Evolutionary conservation across 2,113 vertebrate species (phyloP).

Genomic region (Heteronetta atricapilla): DNA sequence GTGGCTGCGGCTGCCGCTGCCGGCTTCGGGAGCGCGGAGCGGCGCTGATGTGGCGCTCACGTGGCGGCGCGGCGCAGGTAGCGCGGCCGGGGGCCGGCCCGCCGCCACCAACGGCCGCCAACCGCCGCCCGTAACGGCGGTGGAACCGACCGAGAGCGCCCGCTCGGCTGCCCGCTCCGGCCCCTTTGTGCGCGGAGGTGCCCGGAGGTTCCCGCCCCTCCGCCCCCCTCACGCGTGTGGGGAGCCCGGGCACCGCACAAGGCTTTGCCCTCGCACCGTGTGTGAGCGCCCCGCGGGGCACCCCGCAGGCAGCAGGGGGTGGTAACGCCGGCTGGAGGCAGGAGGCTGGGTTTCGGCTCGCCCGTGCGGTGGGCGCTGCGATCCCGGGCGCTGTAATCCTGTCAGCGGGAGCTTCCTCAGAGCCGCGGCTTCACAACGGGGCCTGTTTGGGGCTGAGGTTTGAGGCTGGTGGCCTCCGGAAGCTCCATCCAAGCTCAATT

Average conservation of each 20-base stretch:
- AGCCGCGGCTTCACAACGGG: background rate
- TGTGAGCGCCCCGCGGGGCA: too few relatives aligned
- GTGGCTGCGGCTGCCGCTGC: background rate
- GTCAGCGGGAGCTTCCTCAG: background rate
- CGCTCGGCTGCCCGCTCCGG: too few relatives aligned
- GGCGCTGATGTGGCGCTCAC: constrained; percentile 76
- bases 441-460: background rate
- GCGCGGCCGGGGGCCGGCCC: background rate
- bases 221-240: background rate
- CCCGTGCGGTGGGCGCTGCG: background rate
- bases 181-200: background rate
- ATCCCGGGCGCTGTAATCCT: background rate
- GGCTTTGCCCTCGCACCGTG: too few relatives aligned
- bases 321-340: background rate
- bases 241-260: background rate
- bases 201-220: background rate
- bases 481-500: background rate
- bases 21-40: constrained; percentile 20
- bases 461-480: background rate
- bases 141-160: too few relatives aligned
- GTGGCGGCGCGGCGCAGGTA: constrained; percentile 76
- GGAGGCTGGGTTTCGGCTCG: background rate
- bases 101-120: background rate
- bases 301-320: too few relatives aligned
- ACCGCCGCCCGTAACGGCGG: background rate